phyloP scores from a whole-genome alignment of 2,888 invertebrate species.

The Ecdyonurus torrentis region DNA sequence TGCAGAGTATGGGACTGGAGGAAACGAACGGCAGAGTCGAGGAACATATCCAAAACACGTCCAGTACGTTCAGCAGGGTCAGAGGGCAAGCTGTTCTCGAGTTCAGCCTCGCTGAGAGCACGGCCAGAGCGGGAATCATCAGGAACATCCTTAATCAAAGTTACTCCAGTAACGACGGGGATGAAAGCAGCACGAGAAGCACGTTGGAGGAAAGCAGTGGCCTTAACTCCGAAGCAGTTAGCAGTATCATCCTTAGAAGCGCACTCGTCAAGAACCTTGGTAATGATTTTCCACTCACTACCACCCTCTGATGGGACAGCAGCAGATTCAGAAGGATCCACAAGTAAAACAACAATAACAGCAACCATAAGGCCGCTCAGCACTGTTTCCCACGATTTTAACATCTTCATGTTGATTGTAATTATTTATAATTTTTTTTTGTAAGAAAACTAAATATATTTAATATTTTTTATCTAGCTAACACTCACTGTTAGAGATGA shows the following conservation, averaged over 20 bases:
- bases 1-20: slow-evolving; percentile 44
- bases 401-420: background rate
- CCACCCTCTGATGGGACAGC: background rate
- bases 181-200: slow-evolving; percentile 37
- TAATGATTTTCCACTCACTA: slow-evolving; percentile 11
- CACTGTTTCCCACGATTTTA: background rate
- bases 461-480: background rate
- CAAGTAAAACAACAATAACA: background rate
- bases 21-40: slow-evolving; percentile 37
- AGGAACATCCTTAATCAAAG: slow-evolving; percentile 31
- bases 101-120: slow-evolving; percentile 27
- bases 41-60: slow-evolving; percentile 33
- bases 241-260: slow-evolving; percentile 9
- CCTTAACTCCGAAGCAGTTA: slow-evolving; percentile 38
- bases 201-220: slow-evolving; percentile 35
- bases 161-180: slow-evolving; percentile 37
- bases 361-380: slow-evolving; percentile 1
- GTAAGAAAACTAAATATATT: too few relatives aligned
- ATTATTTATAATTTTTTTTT: background rate
- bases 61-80: slow-evolving; percentile 26
- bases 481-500: background rate
- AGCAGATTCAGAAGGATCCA: background rate
- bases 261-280: slow-evolving; percentile 12
- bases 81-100: slow-evolving; percentile 33
- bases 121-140: slow-evolving; percentile 20